These are phyloP conservation scores for Ormyrus labotus DNA, from an alignment of 2,888 invertebrate genomes.

Conservation along the genomic window DNA sequence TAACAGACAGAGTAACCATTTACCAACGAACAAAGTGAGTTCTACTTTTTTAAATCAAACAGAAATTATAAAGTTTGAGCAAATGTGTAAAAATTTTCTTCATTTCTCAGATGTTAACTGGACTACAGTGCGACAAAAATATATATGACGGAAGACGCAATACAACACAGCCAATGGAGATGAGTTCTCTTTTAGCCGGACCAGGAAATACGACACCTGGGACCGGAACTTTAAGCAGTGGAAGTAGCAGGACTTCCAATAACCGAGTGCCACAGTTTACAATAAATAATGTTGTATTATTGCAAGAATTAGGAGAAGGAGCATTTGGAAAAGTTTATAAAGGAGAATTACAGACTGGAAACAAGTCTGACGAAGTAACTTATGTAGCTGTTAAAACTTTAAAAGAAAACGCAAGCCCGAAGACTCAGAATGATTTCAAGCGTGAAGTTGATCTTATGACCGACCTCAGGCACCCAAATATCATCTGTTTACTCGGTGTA, in stretches of 20 bases:
- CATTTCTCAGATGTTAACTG: constrained; percentile 68
- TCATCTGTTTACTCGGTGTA: constrained; percentile 95
- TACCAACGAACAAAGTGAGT: constrained; percentile 71
- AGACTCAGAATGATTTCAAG: constrained; percentile 94
- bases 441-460: constrained; percentile 96
- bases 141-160: constrained; percentile 87
- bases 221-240: constrained; percentile 76
- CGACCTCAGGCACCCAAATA: constrained; percentile 95
- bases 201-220: constrained; percentile 77
- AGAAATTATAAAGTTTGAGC: neutral
- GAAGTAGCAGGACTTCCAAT: constrained; percentile 76
- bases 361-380: constrained; percentile 80
- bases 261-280: constrained; percentile 90
- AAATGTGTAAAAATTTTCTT: too few species aligned
- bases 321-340: constrained; percentile 98
- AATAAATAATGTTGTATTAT: constrained; percentile 88
- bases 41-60: constrained; percentile 13
- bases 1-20: constrained; percentile 69
- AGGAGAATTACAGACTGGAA: constrained; percentile 87
- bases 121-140: constrained; percentile 81
- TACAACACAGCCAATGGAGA: constrained; percentile 87
- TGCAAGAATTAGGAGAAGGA: constrained; percentile 96
- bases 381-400: constrained; percentile 96
- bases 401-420: constrained; percentile 93
- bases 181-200: constrained; percentile 85